Evolutionary conservation across 2,888 invertebrate species (phyloP).

Genomic region (Lathronympha strigana): DNA sequence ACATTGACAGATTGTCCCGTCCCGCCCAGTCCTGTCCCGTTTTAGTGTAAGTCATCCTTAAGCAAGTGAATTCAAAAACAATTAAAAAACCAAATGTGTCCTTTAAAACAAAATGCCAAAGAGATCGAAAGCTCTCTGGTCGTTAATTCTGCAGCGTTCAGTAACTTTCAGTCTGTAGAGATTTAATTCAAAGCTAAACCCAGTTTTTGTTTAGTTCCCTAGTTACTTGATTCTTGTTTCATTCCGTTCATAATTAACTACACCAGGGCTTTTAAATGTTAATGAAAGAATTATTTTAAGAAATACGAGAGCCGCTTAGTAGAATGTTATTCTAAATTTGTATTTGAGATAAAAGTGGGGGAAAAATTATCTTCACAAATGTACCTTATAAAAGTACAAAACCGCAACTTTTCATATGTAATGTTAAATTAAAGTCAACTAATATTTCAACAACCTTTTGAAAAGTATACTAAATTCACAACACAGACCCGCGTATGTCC

Average conservation of each 20-base stretch:
- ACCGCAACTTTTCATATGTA: too few species aligned
- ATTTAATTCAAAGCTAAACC: neutral
- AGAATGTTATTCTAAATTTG: neutral
- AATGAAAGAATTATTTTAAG: conserved; percentile 17
- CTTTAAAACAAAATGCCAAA: conserved; percentile 13
- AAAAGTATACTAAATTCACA: too few species aligned
- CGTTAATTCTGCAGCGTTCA: conserved; percentile 14
- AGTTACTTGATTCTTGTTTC: conserved; percentile 25
- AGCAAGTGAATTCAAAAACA: neutral
- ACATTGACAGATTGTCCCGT: too few species aligned
- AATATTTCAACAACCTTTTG: too few species aligned
- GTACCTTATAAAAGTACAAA: too few species aligned
- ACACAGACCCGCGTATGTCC: too few species aligned
- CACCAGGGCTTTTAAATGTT: conserved; percentile 5
- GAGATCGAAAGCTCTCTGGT: conserved; percentile 1
- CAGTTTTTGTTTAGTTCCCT: conserved; percentile 18
- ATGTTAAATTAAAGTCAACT: too few species aligned
- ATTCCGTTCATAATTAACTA: conserved; percentile 17
- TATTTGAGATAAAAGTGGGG: neutral
- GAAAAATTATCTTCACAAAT: neutral
- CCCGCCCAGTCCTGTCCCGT: too few species aligned
- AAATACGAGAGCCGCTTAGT: neutral
- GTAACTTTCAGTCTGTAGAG: neutral
- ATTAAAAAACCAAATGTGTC: neutral
- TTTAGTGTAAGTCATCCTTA: too few species aligned